Evolutionary conservation across 2,797 vertebrate species (phyloP), one percentile per base, ranked within the genome.

Genomic region (Hyperoplus immaculatus): DNA sequence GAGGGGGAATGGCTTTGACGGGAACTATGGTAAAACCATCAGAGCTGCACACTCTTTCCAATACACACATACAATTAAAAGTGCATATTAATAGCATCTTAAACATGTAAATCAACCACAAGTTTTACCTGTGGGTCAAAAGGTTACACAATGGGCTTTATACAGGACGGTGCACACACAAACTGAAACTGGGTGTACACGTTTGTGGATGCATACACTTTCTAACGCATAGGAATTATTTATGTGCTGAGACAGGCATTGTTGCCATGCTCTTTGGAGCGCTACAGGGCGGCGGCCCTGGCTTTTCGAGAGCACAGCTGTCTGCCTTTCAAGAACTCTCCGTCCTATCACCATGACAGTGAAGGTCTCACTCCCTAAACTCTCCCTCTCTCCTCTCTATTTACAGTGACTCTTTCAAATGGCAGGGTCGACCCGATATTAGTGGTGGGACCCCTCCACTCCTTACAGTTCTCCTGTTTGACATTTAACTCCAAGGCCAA

Each of bases 231-330:
- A 81, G 83, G 81, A 92, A 92, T 92, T 85, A 92, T 92, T 93
- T 87, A 92, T 93, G 88, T 92, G 91, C 86, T 90, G 88, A 94
- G 80, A 76, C 87, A 85, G 87, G 76, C 86, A 92, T 92, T 92
- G 92, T 91, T 65, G 85, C 41, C 53, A 62, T 88, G 90, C 88
- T 94, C 89, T 94, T 91, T 89, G 83, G 75, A 84, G 85, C 90
- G 3, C 89, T 80, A 78, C 86, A 60, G 88, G 91, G 79, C 18
- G 69, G 80, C 53, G 8, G 71, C 69, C 78, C 64, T 4, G 72
- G 87, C 85, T 84, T 89, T 91, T 79, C 78, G 84, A 87, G 75
- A 88, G 77, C 88, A 66, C 78, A 87, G 78, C 80, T 82, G 81
- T 85, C 82, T 74, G 78, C 87, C 82, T 90, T 93, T 92, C 81